Conservation (phyloP, 2,888 invertebrate genomes). For the Metacarcinus magister region DNA sequence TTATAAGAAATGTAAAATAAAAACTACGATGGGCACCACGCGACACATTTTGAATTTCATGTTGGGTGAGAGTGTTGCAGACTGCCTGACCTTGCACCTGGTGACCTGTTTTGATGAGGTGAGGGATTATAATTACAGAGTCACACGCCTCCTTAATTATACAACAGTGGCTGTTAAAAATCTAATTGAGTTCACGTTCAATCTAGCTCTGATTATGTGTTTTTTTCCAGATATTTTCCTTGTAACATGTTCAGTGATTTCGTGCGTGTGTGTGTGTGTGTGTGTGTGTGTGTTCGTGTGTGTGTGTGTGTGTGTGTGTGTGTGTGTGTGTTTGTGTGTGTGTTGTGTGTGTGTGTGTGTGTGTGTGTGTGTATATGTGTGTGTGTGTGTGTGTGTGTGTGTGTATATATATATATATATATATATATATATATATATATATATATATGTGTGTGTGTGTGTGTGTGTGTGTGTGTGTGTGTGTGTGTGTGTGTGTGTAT, state of each 20-base stretch:
- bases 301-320: neutral
- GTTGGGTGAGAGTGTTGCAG: neutral
- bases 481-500: no score
- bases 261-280: neutral
- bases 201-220: neutral
- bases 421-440: no score
- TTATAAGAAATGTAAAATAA: neutral
- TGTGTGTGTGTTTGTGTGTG: neutral
- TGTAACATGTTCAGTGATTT: no score
- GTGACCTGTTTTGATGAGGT: neutral
- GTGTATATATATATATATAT: no score
- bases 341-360: no score
- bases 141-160: conserved; percentile 12
- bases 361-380: no score
- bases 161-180: neutral
- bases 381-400: neutral
- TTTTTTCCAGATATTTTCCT: no score
- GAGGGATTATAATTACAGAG: neutral
- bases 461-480: no score
- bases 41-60: neutral
- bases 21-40: neutral
- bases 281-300: conserved; percentile 47
- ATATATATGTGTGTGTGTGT: no score
- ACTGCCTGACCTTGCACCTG: neutral
- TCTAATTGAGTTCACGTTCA: neutral